Percentiles rank a stretch among this genome's conserved stretches.
Conservation (phyloP, 2,113 vertebrate species). For the Salvelinus sp. region DNA sequence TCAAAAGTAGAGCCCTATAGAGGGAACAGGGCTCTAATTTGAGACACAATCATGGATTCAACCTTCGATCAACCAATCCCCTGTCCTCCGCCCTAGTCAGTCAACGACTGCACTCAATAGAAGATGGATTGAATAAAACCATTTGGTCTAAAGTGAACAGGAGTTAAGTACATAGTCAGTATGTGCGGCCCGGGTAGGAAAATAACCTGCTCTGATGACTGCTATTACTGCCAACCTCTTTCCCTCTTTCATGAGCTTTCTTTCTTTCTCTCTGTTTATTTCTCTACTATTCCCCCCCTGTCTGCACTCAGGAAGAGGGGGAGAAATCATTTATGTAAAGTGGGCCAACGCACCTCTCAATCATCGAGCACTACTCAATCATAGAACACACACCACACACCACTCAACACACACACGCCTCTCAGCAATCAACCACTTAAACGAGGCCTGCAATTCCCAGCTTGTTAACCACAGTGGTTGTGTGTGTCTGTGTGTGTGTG, state of each 20-base stretch:
- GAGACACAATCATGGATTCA: too few species aligned
- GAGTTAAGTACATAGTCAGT: too few species aligned
- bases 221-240: background rate
- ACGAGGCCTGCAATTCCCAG: conserved; percentile 49
- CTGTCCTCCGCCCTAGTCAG: too few species aligned
- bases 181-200: background rate
- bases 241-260: background rate
- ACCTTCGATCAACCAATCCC: too few species aligned
- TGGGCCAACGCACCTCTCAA: conserved; percentile 19
- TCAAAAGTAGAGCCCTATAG: too few species aligned
- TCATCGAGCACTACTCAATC: conserved; percentile 18
- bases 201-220: conserved; percentile 17
- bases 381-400: conserved; percentile 13
- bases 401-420: conserved; percentile 5
- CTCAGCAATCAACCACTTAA: conserved; percentile 45
- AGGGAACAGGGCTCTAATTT: too few species aligned
- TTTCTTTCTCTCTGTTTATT: background rate
- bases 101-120: too few species aligned
- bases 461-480: conserved; percentile 41
- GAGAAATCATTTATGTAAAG: background rate
- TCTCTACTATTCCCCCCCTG: background rate
- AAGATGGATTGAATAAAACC: too few species aligned
- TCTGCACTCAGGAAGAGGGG: background rate
- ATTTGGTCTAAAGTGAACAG: too few species aligned
- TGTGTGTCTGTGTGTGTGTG: too few species aligned